Evolutionary conservation across 2,797 vertebrate genomes (phyloP), one percentile per base, ranked within the genome.

Genomic region (Pterois miles): DNA sequence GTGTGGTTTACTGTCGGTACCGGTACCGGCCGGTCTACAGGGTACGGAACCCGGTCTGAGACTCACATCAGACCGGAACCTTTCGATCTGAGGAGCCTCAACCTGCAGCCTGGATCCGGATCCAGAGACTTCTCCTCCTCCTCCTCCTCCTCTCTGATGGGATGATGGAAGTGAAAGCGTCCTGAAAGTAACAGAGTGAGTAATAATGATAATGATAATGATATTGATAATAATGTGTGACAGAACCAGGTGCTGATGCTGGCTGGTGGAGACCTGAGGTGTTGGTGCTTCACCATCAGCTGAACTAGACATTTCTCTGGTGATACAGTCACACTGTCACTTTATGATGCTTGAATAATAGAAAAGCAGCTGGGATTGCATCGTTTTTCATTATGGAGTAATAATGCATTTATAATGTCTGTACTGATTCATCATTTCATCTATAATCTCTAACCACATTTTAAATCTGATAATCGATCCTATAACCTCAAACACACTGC

Each of bases 81-180:
- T 12, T 58, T 29, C 43, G 69, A 2, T 53, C 14, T 12, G 72
- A 67, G 71, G 73, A 75, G 71, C 2, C 65, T 22, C 59, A 71
- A 81, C 84, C 82, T 77, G 85, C 81, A 22, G 2, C 23, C 36
- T 50, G 29, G 7, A 52, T 46, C 62, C 71, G 63, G 31, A n/a
- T 36, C 59, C 65, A 10, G 14, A 5, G 79, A 54, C 70, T 12
- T 22, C 34, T 10, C 11, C 34, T 10, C 5, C 29, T 3, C 11
- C 34, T 34, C 34, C 34, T 34, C 34, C 18, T 54, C 25, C 34
- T 52, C 33, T 62, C 20, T 22, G 86, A 69, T 12, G 76, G 38
- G 89, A 81, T 71, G 89, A 84, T 71, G 87, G 76, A 85, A 65
- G 58, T 23, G 71, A n/a, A 62, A 6, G 40, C 69, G 22, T 25